Evolutionary conservation across 2,113 vertebrate genomes (phyloP), one percentile per base, ranked within the genome.

Genomic region (Physeter macrocephalus): DNA sequence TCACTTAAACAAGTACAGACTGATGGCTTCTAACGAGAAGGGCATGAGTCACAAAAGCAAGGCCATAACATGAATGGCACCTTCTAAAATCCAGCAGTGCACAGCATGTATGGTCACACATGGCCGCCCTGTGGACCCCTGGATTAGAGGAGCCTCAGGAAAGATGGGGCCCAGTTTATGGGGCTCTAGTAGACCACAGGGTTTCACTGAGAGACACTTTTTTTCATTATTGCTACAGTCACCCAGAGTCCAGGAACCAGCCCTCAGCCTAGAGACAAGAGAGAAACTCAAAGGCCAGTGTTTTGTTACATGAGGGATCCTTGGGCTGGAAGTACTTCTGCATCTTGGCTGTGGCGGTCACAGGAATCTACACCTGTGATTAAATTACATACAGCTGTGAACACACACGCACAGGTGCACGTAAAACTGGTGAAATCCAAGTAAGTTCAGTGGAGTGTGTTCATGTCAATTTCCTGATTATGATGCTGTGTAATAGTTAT

Each of bases 51-150:
- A 34, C 6, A 61, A 27, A 17, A 75, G 54, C 54, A 90, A 14
- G 39, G 17, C 23, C 7, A 0, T 69, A 31, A 31, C 5, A 7
- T 25, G 27, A 41, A 34, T 57, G 14, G 5, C 11, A 8, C 21
- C 12, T 20, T 69, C 78, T 93, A 34, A 64, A 27, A 20, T 5
- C 39, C 13, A 86, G 34, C 36, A 18, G 8, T 46, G 29, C 21
- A 17, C 14, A 17, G 3, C 14, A 0, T 9, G 7, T 9, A 6
- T 5, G 15, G 21, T 39, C 17, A 9, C 27, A 14, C 31, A 1
- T 29, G 21, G 29, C 69, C 6, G 11, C 81, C 27, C 75, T 46
- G 10, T n/a, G 34, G 15, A 43, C 52, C 31, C 25, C 67, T 13
- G 36, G 21, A 12, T 61, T 71, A 39, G 17, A 86, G 71, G 8